Conservation (phyloP, 2,797 vertebrate species). For the Pangasius djambal region DNA sequence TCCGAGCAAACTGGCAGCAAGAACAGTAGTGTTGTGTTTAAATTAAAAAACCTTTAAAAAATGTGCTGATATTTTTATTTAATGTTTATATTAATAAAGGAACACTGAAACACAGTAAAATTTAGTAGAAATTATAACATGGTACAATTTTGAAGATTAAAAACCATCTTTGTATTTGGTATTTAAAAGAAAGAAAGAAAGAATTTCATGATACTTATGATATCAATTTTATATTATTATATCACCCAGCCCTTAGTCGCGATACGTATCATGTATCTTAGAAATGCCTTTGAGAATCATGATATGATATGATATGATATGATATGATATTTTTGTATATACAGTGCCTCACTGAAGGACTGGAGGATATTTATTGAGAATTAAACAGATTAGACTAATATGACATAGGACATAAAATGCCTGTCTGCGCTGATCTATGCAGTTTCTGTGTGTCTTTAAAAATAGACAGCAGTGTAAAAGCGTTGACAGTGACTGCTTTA, state of each 20-base stretch:
- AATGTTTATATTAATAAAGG: neutral
- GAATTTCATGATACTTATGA: neutral
- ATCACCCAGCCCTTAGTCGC: neutral
- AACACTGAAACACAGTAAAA: neutral
- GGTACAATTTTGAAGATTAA: neutral
- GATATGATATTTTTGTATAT: neutral
- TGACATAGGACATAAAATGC: neutral
- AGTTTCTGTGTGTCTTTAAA: neutral
- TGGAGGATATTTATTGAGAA: neutral
- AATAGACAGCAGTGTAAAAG: constrained; percentile 18
- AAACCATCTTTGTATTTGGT: neutral
- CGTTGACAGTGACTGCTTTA: constrained; percentile 59
- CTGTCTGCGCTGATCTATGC: neutral
- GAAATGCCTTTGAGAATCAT: neutral
- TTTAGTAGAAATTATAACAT: neutral
- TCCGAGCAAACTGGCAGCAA: neutral
- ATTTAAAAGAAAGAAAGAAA: neutral
- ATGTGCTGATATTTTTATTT: neutral
- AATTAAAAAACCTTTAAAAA: neutral
- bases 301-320: no score
- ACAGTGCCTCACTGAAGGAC: neutral
- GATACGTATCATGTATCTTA: neutral
- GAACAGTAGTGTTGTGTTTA: neutral
- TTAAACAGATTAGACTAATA: neutral
- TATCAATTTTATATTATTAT: neutral